Conservation (phyloP, 2,113 vertebrate genomes). For the Pogonocichla stellata region DNA sequence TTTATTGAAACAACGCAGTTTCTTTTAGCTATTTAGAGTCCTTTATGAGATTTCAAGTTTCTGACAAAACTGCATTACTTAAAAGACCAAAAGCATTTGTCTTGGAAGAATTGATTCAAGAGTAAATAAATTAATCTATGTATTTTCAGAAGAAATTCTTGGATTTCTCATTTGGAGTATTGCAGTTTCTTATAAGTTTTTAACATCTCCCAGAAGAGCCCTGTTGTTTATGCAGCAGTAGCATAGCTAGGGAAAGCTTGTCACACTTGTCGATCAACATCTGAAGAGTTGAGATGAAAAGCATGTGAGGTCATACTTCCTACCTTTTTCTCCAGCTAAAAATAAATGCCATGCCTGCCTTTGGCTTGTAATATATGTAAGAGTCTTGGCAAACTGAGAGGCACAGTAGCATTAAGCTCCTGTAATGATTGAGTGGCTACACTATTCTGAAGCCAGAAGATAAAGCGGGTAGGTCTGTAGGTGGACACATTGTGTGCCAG, state of each 20-base stretch:
- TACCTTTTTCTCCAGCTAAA: background rate
- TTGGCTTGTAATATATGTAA: background rate
- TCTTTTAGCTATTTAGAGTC: background rate
- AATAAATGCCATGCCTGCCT: background rate
- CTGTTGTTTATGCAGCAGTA: background rate
- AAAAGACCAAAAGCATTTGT: background rate
- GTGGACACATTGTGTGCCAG: background rate
- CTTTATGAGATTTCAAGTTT: background rate
- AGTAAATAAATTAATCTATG: background rate
- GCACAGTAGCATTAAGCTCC: background rate
- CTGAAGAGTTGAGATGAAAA: background rate
- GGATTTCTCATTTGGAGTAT: background rate
- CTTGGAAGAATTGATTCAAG: background rate
- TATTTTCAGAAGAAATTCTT: background rate
- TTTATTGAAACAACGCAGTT: background rate
- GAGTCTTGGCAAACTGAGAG: background rate
- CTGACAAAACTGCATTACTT: background rate
- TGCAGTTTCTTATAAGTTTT: background rate
- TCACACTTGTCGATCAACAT: background rate
- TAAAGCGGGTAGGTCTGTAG: background rate
- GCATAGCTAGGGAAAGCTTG: background rate
- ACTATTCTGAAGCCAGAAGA: background rate
- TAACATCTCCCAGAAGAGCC: background rate
- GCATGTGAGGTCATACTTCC: slow-evolving; percentile 17
- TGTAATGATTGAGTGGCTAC: background rate